Evolutionary conservation across 2,113 vertebrate species (phyloP), one percentile per base, ranked within the genome.

Genomic region (Phoxinus phoxinus): DNA sequence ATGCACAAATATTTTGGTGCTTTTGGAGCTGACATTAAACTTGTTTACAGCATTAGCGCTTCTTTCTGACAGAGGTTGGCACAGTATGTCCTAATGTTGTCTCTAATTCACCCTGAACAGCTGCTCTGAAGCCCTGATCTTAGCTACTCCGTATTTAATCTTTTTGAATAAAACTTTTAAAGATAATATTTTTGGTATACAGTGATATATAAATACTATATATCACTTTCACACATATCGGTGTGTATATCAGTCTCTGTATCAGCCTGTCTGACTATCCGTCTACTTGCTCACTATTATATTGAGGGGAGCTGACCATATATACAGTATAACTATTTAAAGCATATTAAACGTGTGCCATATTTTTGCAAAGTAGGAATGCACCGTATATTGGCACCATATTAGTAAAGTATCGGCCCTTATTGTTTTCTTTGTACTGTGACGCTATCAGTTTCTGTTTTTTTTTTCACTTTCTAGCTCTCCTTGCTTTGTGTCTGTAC

Each of bases 1-100:
- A 37, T 71, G 30, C 17, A 21, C 32, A 71, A 37, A 71, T 8
- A 35, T 71, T 37, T 69, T 69, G 27, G 2, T 69, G 15, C 0
- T 69, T 69, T 69, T 89, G 89, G 79, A 91, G 90, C 88, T 89
- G 87, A 87, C 91, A 93, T 94, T 93, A 93, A 93, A 23, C 30
- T 59, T 78, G 25, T 53, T 76, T 95, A 93, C 92, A 89, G 88
- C 90, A 92, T 94, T 94, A 91, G 63, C 88, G 87, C 84, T 88
- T 82, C 32, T 93, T 90, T 90, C 87, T 93, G 91, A 90, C 92
- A 30, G 84, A 30, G 83, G 91, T 89, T 89, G 90, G 90, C 90
- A 72, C 69, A 72, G 10, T 56, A 9, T 92, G 91, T 84, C 59
- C 71, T 59, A 77, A 72, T 72, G 37, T 72, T 72, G 35, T 72